Base-by-base conservation (phyloP, 1,140 invertebrate species). In the Drosophila watanabei region DNA sequence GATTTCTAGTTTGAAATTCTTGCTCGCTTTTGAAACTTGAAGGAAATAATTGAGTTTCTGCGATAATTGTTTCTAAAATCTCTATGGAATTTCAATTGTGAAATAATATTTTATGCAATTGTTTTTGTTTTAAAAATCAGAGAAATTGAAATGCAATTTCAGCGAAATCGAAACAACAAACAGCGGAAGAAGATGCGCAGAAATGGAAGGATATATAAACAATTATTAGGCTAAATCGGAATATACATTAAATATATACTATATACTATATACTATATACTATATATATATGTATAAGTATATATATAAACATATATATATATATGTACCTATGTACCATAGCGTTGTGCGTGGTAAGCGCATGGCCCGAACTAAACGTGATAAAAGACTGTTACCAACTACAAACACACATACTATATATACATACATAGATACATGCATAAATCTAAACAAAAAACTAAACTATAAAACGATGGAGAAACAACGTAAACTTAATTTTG, bases 321-420 rank as follows among this genome's bases (percentile, higher is more conserved):
- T 51, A 69, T 52, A 70, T 52, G 49, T 43, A 71, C 54, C 57
- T 51, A 58, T 61, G 79, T 60, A 65, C 70, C 54, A 70, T 80
- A 68, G n/a, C 43, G 69, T 78, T 84, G 72, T 85, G 82, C 64
- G 75, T 64, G 20, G 56, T 41, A n/a, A 30, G 49, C 79, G 81
- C 80, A 82, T 68, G 69, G 61, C 58, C 61, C 75, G 82, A 88
- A 88, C 84, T 88, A 88, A 88, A 84, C 80, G 85, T 88, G 85
- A 88, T 89, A 88, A 84, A 88, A 88, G 85, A 88, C 85, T 88
- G 85, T 85, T 88, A 88, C 56, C 79, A 84, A 70, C 64, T 81
- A 79, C 62, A 84, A 51, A 78, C 35, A 71, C 35, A 83, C 54
- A 80, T 63, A 54, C 52, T 78, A 56, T 52, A 56, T 52, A 52